These are phyloP conservation scores for Ophraella communa DNA, from an alignment of 2,888 invertebrate genomes.

Conservation along the genomic window DNA sequence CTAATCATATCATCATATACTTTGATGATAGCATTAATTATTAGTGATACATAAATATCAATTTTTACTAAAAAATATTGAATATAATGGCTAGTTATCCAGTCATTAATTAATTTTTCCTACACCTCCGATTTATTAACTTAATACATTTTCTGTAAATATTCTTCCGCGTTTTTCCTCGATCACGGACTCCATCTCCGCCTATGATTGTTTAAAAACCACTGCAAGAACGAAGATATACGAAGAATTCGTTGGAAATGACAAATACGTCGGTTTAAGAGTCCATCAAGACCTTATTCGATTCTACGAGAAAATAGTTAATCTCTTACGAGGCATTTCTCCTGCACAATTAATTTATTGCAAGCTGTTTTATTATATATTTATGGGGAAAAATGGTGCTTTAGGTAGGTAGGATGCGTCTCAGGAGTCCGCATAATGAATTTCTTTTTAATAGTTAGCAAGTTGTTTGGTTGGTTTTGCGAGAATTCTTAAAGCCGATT, in stretches of 20 bases:
- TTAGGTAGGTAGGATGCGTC: background rate
- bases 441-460: background rate
- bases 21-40: no score
- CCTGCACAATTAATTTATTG: conserved; percentile 3
- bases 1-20: no score
- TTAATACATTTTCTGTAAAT: no score
- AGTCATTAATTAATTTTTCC: no score
- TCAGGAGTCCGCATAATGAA: background rate
- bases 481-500: background rate
- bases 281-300: conserved; percentile 4
- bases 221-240: background rate
- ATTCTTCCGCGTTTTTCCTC: no score
- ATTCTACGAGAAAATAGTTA: background rate
- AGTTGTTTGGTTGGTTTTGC: background rate
- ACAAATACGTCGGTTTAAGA: conserved; percentile 1
- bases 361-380: background rate
- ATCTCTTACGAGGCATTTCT: conserved; percentile 2
- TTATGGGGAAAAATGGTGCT: background rate
- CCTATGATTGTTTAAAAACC: background rate
- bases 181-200: background rate
- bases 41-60: no score
- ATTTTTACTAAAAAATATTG: no score
- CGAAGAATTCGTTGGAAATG: background rate
- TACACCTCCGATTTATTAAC: no score
- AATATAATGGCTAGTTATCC: no score